Evolutionary conservation across 2,888 invertebrate species (phyloP), one percentile per base, ranked within the genome.

Genomic region (Agriopis aurantiaria): DNA sequence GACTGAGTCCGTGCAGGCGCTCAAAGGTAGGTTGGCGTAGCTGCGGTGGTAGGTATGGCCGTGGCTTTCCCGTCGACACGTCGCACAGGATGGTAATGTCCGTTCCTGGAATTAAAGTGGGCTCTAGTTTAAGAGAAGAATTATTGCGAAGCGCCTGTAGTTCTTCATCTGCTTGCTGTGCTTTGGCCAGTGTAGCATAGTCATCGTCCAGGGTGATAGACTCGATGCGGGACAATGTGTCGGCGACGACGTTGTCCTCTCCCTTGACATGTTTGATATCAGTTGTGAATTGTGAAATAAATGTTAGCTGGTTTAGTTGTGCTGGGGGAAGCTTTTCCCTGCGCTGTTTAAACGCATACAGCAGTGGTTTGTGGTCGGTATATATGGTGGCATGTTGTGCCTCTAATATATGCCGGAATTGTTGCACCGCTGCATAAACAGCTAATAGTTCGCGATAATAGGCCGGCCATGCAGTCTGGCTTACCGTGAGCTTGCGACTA

Each of bases 371-470:
- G 23, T 79, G 78, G 61, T 79, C 76, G 0, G 75, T 80, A 41
- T 48, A 65, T 11, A 65, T 65, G 1, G 57, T 58, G 3, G 1
- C 65, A 43, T 65, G 65, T 7, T 65, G 58, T 4, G 12, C 65
- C 49, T 56, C 64, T 6, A 64, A 40, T 81, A 56, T 80, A 14
- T 62, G 80, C 69, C 74, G 63, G 72, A 88, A 89, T 3, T 57
- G 56, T 5, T 43, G 56, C 14, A 57, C 56, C 3, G 43, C 43
- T 5, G 14, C 14, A 14, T 43, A 57, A 2, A 57, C 10, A 2
- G 43, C 88, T 3, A 87, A 72, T 0, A 91, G 77, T 74, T 90
- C 87, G 2, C 87, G 46, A 61, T 91, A 88, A 69, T 89, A 90
- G 0, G 85, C 78, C 14, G 80, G 75, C 82, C 82, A 77, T 10